Percentiles rank a stretch among this genome's conserved stretches.
phyloP scores from a whole-genome alignment of 2,888 invertebrate species.

The Miltochrista miniata region DNA sequence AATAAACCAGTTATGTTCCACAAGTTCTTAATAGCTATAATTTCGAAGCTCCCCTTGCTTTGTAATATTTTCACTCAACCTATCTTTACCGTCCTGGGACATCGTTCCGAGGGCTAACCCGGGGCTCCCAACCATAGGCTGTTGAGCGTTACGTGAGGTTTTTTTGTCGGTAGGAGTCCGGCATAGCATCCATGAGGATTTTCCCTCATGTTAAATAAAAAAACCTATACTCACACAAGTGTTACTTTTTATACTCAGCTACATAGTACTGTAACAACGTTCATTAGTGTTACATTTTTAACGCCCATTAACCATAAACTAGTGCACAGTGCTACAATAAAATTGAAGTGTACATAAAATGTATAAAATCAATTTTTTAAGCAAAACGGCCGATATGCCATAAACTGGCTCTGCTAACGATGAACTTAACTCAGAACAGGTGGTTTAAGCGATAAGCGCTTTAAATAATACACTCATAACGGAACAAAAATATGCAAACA shows the following conservation, averaged over 20 bases:
- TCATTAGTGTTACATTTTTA: neutral
- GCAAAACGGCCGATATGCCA: neutral
- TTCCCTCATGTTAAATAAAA: no score
- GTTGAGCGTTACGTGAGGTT: no score
- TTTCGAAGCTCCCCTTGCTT: neutral
- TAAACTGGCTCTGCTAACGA: conserved; percentile 8
- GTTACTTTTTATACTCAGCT: neutral
- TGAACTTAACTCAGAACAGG: conserved; percentile 36
- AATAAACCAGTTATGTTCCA: no score
- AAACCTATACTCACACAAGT: no score
- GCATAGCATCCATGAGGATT: no score
- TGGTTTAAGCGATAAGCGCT: conserved; percentile 33
- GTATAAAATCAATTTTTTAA: conserved; percentile 10
- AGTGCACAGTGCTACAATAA: neutral
- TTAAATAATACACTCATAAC: conserved; percentile 19
- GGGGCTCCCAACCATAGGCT: no score
- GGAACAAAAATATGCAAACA: conserved; percentile 19
- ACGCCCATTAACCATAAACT: conserved; percentile 1
- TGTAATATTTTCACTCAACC: neutral
- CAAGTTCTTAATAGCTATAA: neutral
- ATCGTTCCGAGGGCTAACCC: no score
- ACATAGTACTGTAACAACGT: neutral
- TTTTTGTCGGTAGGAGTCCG: no score
- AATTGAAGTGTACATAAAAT: conserved; percentile 1
- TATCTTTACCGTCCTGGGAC: no score